A percentile compares a stretch with the other conserved stretches of the same genome.
These are phyloP conservation scores for Zaprionus bogoriensis DNA, from an alignment of 2,888 invertebrate genomes.

Conservation along the genomic window DNA sequence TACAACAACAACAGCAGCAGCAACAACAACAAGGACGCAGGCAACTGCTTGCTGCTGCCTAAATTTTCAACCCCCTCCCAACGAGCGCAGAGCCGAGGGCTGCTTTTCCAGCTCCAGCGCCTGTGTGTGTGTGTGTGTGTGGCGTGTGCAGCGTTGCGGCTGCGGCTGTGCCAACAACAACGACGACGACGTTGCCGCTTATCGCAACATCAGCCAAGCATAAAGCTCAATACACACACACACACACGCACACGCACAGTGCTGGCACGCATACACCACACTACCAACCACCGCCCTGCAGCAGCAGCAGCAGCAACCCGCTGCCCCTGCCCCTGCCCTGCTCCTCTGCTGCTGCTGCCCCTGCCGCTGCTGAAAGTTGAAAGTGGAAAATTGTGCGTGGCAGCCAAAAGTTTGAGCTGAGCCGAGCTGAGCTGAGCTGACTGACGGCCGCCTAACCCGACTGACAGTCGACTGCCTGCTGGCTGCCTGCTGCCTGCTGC, in stretches of 20 bases:
- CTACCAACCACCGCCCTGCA: conserved; percentile 39
- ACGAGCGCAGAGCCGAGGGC: conserved; percentile 31
- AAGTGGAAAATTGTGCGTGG: conserved; percentile 76
- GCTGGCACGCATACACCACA: conserved; percentile 5
- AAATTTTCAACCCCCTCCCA: conserved; percentile 56
- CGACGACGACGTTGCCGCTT: conserved; percentile 62
- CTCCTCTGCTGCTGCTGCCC: background rate
- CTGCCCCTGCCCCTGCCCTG: background rate
- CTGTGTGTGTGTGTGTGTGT: conserved; percentile 22
- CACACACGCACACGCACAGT: conserved; percentile 6
- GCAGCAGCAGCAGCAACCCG: conserved; percentile 15
- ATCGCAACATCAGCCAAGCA: conserved; percentile 77
- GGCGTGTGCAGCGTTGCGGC: conserved; percentile 73
- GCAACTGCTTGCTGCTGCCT: conserved; percentile 46
- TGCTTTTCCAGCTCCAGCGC: conserved; percentile 32
- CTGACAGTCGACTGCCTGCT: conserved; percentile 36
- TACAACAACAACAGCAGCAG: conserved; percentile 48
- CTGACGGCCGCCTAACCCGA: conserved; percentile 49
- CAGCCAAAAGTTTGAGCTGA: conserved; percentile 64
- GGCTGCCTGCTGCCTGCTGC: no score
- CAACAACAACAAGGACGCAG: conserved; percentile 32
- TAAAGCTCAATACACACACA: conserved; percentile 60
- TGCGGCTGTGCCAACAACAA: conserved; percentile 53
- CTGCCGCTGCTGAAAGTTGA: conserved; percentile 50
- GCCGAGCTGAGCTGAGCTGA: conserved; percentile 45